Evolutionary conservation across 2,888 invertebrate genomes (phyloP), one percentile per base, ranked within the genome.

Genomic region (Microchrysa polita): DNA sequence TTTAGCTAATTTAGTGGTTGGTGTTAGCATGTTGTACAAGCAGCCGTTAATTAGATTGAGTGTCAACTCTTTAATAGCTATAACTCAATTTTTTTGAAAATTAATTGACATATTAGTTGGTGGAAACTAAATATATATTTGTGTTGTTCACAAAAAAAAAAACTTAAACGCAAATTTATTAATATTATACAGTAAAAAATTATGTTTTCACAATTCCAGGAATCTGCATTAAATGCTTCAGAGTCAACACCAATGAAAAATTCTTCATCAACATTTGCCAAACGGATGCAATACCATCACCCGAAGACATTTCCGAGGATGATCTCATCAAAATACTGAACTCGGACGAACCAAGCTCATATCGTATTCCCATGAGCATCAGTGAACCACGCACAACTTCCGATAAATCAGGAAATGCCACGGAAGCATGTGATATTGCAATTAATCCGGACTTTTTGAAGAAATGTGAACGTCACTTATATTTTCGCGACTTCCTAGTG

Each of bases 351-450:
- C 90, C 92, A 0, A 88, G 90, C 2, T 88, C 88, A 61, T 96
- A 90, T 83, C 87, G 92, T 76, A 90, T 97, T 59, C 96, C 96
- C 0, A 93, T 97, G 93, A 96, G 96, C 82, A 92, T 97, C 77
- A 95, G 95, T 0, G 92, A 92, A 80, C 90, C 93, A 4, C 90
- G 92, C 78, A 87, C 88, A 5, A 95, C 94, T 80, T 84, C 86
- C 22, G 96, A 96, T 82, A 95, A 94, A 82, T 88, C 89, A 69
- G 93, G 93, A 40, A 86, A 88, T 22, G 88, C 90, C 0, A 92
- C 92, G 48, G 89, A 90, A 74, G 93, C 90, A 0, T 94, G 92
- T 81, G 96, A 97, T 83, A 90, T 97, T 34, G 93, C 94, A 1
- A 89, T 97, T 42, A 92, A 94, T 83, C 88, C 93, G 1, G 85